phyloP scores from a whole-genome alignment of 2,113 vertebrate species.

The Entosphenus tridentatus region DNA sequence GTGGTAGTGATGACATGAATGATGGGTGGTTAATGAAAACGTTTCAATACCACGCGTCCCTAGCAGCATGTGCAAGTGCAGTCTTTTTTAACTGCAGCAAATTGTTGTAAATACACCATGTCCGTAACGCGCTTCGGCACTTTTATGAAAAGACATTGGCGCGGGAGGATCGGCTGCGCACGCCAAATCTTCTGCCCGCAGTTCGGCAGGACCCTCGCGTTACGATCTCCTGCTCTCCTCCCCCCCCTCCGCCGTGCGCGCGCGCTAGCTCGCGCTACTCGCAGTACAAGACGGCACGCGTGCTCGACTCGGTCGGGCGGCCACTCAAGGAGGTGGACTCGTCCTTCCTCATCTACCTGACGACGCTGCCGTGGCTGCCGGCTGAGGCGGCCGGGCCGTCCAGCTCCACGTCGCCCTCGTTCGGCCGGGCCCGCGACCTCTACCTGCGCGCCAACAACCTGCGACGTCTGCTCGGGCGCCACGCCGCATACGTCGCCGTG shows the following conservation, averaged over 20 bases:
- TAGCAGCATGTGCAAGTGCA: no score
- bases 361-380: constrained; percentile 26
- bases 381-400: constrained; percentile 11
- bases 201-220: no score
- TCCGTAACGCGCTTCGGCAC: no score
- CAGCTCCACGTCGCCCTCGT: constrained; percentile 11
- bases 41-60: no score
- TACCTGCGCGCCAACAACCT: constrained; percentile 23
- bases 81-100: no score
- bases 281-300: constrained; percentile 24
- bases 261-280: constrained; percentile 24
- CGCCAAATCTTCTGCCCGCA: no score
- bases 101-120: no score
- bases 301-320: constrained; percentile 19
- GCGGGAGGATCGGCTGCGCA: no score
- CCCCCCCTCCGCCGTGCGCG: neutral
- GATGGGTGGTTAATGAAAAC: no score
- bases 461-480: constrained; percentile 20
- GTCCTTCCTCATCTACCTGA: constrained; percentile 24
- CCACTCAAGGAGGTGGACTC: constrained; percentile 17
- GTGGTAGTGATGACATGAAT: no score
- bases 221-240: no score
- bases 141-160: no score
- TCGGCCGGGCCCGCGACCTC: constrained; percentile 18
- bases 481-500: constrained; percentile 22